Evolutionary conservation across 2,113 vertebrate species (phyloP), one percentile per base, ranked within the genome.

Genomic region (Chamaea fasciata): DNA sequence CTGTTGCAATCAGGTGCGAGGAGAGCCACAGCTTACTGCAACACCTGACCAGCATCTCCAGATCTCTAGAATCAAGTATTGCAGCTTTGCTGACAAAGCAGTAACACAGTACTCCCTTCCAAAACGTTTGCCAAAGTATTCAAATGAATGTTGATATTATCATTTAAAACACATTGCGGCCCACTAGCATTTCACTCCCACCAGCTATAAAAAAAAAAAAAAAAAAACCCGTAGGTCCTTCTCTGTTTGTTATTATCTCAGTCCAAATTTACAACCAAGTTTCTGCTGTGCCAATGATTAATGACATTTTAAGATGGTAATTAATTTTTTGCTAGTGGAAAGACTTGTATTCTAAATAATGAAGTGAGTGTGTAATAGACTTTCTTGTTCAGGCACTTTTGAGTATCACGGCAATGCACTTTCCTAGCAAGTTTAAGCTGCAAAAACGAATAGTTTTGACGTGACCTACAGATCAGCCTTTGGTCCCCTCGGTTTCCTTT

Each of bases 271-370:
- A 94, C 88, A 86, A 95, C 73, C 90, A 95, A 76, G 78, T 95
- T 94, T 97, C 95, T 96, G 73, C 83, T 95, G 77, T 0, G 3
- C 39, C n/a, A 8, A 89, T 97, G 95, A 97, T 97, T 97, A 97
- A 97, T 96, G 91, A 73, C 87, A 96, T 96, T 96, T 97, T 97
- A 97, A 95, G 96, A 91, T 65, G 89, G 93, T 96, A 98, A 98
- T 98, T 98, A 97, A 96, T 95, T 97, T 96, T 97, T 89, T 96
- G 89, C 94, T 95, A 64, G 78, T 62, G 37, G 81, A 95, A 94
- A 97, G 91, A 90, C 55, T 42, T 75, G 70, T 92, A 92, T 97
- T 95, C 89, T 97, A 97, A 98, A 98, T 97, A 98, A 97, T 78
- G 47, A 92, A 87, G 53, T 67, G 83, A 95, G 75, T 77, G 71